Percentiles rank a stretch among this genome's conserved stretches.
Evolutionary conservation across 2,113 vertebrate species (phyloP).

Genomic region (Chlamydotis undulata): DNA sequence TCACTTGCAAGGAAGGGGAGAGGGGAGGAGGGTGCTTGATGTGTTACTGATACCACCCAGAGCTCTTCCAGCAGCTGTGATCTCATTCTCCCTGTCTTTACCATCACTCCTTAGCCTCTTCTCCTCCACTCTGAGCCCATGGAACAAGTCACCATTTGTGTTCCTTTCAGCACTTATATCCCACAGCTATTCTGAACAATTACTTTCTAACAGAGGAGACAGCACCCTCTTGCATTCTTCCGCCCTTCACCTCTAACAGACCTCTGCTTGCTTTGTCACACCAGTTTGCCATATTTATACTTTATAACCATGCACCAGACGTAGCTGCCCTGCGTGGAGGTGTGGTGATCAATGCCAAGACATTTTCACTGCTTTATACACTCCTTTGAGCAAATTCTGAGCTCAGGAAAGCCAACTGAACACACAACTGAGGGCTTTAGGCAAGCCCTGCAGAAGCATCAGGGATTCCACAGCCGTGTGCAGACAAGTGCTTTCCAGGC

Average conservation of each 20-base stretch:
- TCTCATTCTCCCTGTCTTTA: not conserved
- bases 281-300: not conserved
- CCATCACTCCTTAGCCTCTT: not conserved
- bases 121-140: not conserved
- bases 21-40: not conserved
- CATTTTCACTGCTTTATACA: not conserved
- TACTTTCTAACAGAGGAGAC: not conserved
- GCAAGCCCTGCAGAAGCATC: not conserved
- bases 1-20: not conserved
- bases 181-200: not conserved
- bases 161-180: not conserved
- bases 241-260: not conserved
- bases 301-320: accelerated
- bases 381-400: not conserved
- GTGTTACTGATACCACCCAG: not conserved
- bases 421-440: not conserved
- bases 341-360: not conserved
- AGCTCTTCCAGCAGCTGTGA: not conserved
- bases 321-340: accelerated
- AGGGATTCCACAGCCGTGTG: accelerated
- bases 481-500: not conserved
- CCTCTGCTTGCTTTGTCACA: not conserved
- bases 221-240: not conserved
- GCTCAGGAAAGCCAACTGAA: not conserved
- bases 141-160: not conserved